Percentiles rank a stretch among this genome's conserved stretches.
Conservation (phyloP, 1,140 invertebrate genomes). For the Dinothrombium tinctorium region DNA sequence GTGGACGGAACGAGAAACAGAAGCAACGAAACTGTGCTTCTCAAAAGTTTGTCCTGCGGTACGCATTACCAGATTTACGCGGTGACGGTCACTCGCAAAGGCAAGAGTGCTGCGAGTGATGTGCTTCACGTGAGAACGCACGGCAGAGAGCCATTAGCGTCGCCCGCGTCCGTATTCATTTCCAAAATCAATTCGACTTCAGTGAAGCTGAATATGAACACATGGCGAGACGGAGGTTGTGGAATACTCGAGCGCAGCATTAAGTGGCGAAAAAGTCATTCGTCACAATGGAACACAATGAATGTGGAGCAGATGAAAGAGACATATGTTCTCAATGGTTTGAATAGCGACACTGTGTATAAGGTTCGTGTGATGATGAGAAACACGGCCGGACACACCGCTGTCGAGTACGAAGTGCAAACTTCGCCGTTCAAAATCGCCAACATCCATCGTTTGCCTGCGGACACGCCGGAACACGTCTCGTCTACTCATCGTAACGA, state of each 20-base stretch:
- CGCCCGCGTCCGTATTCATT: background rate
- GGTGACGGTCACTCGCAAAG: background rate
- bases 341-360: background rate
- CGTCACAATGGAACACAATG: conserved; percentile 1
- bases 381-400: conserved; percentile 1
- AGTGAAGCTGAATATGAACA: conserved; percentile 63
- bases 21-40: no score
- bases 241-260: conserved; percentile 39
- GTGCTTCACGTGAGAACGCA: background rate
- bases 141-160: background rate
- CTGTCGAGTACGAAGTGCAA: conserved; percentile 2
- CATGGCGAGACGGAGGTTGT: conserved; percentile 83
- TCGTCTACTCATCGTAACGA: no score
- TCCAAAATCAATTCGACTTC: conserved; percentile 44
- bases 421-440: background rate
- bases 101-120: background rate
- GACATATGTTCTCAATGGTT: background rate
- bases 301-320: background rate
- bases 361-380: background rate
- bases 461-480: conserved; percentile 1
- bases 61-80: conserved; percentile 1
- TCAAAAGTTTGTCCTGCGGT: background rate
- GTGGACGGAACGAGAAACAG: background rate
- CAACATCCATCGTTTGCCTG: background rate
- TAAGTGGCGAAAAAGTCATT: conserved; percentile 24